Conservation (phyloP, 23 tunicate species). For the Ciona savignyi region DNA sequence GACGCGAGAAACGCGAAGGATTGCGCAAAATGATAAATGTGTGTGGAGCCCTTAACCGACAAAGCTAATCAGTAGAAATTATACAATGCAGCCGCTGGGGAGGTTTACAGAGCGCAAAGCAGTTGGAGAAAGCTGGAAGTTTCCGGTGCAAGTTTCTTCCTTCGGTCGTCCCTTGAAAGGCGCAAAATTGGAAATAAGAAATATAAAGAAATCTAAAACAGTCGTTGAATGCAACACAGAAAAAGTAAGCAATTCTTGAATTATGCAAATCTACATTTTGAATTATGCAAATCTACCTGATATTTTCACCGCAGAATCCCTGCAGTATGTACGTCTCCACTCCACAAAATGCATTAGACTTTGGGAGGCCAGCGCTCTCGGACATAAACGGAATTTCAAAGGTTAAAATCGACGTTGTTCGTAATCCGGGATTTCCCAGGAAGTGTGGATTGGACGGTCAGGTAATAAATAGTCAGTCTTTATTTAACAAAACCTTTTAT, state of each 20-base stretch:
- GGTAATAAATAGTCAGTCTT: too few relatives aligned
- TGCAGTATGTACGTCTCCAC: neutral
- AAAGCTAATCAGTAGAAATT: too few relatives aligned
- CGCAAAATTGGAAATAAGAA: neutral
- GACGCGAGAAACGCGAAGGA: too few relatives aligned
- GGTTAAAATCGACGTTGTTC: neutral
- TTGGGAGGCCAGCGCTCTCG: neutral
- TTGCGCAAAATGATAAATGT: too few relatives aligned
- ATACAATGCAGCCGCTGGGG: slow-evolving; percentile 13
- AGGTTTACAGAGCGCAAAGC: neutral
- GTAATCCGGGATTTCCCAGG: neutral
- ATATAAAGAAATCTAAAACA: neutral
- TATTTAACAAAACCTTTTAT: too few relatives aligned
- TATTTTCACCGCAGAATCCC: neutral
- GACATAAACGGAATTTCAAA: neutral
- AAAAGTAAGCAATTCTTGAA: too few relatives aligned
- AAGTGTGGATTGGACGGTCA: neutral
- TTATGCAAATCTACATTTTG: too few relatives aligned
- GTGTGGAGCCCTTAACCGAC: too few relatives aligned
- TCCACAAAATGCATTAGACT: neutral
- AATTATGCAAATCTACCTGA: too few relatives aligned
- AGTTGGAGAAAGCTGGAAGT: slow-evolving; percentile 1
- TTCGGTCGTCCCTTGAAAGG: slow-evolving; percentile 16
- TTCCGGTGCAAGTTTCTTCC: neutral
- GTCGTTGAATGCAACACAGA: neutral